Evolutionary conservation across 2,797 vertebrate species (phyloP), one percentile per base, ranked within the genome.

Genomic region (Lepilemur ruficaudatus): DNA sequence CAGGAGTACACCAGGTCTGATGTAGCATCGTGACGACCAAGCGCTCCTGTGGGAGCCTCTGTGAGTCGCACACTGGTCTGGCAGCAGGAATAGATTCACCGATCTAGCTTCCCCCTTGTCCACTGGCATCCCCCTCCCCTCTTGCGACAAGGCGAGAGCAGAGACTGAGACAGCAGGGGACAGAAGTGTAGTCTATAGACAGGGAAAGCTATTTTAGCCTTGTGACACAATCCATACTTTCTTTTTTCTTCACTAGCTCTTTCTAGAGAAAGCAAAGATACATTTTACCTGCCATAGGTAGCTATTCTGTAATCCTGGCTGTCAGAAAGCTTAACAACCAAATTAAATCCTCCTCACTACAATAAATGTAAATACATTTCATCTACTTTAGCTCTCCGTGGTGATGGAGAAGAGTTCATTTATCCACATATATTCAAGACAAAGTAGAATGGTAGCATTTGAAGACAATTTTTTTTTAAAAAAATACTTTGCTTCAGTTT

Each of bases 381-480:
- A 41, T 81, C 52, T 72, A 4, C 59, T 69, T 35, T 6, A 7
- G 17, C 12, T 86, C 59, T 75, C 55, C 70, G 20, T 38, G 20
- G 35, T 48, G 30, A 59, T 3, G 2, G 35, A 50, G 61, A 46
- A 76, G 28, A 50, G 23, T 15, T 41, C 43, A 43, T 43, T 48
- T 57, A 41, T 61, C 79, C 89, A 8, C 48, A 6, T 22, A 18
- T 10, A 52, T 57, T 69, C 72, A 18, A 48, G 20, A 75, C 28
- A 25, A 87, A 72, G n/a, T 55, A 73, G 83, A 83, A 55, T 3
- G 10, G n/a, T 46, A 87, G 22, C 67, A 35, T n/a, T 78, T 91
- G 52, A 73, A 92, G 75, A 69, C 43, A 72, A n/a, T n/a, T 55
- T 67, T 94, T 92, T 23, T 38, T 38, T 38, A 38, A 73, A 72